phyloP scores from a whole-genome alignment of 2,113 vertebrate genomes.

The Athene noctua region DNA sequence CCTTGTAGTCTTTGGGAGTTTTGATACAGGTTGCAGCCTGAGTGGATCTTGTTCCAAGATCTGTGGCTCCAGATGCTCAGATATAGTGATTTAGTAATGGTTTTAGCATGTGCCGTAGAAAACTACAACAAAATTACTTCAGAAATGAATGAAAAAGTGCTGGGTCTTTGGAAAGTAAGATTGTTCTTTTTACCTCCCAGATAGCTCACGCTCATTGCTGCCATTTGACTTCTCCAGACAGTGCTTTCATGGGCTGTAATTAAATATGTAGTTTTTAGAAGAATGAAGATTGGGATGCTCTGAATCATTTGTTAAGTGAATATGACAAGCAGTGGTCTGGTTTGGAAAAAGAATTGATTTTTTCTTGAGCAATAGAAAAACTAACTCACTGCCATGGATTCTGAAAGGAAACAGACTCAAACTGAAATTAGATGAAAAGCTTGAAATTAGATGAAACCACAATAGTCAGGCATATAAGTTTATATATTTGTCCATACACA shows the following conservation, averaged over 20 bases:
- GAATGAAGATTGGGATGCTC: neutral
- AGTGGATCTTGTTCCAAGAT: neutral
- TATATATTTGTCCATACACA: neutral
- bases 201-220: neutral
- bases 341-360: neutral
- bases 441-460: slow-evolving; percentile 41
- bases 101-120: neutral
- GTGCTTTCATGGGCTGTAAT: neutral
- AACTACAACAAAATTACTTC: neutral
- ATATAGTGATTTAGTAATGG: neutral
- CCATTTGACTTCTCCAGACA: slow-evolving; percentile 13
- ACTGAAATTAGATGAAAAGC: slow-evolving; percentile 53
- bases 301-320: neutral
- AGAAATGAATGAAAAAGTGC: neutral
- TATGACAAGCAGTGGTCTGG: slow-evolving; percentile 10
- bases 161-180: neutral
- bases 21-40: neutral
- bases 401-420: slow-evolving; percentile 28
- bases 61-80: neutral
- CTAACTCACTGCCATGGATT: neutral
- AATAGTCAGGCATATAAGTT: neutral
- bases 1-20: neutral
- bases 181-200: neutral
- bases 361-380: neutral
- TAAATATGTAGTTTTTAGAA: slow-evolving; percentile 4